phyloP scores from a whole-genome alignment of 2,797 vertebrate species.

The Myotis daubentonii region DNA sequence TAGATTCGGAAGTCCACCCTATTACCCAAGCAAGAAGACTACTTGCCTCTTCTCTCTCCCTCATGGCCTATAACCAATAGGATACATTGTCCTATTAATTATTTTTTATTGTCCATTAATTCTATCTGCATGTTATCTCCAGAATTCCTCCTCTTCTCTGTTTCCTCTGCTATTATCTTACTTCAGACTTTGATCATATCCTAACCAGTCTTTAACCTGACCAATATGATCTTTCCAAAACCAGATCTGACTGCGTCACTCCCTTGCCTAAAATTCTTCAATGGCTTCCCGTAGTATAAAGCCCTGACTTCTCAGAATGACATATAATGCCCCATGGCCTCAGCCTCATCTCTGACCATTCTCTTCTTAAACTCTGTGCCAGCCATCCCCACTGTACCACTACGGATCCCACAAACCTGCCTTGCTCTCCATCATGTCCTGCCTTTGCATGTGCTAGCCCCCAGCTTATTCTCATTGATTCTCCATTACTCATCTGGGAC shows the following conservation, averaged over 20 bases:
- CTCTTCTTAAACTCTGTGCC: background rate
- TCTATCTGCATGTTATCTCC: background rate
- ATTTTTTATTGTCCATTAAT: background rate
- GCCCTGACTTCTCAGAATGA: background rate
- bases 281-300: background rate
- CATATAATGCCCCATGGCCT: background rate
- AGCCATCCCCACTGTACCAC: background rate
- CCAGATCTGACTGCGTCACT: background rate
- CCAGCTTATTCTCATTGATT: background rate
- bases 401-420: background rate
- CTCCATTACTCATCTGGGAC: background rate
- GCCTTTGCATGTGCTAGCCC: background rate
- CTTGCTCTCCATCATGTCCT: background rate
- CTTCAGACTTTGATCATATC: background rate
- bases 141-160: background rate
- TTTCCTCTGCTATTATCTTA: background rate
- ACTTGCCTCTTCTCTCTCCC: background rate
- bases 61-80: background rate
- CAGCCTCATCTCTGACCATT: background rate
- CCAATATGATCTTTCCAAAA: constrained; percentile 12
- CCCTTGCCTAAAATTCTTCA: background rate
- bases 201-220: background rate
- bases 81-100: background rate
- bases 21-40: background rate
- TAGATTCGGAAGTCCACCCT: background rate